phyloP scores from a whole-genome alignment of 2,113 vertebrate genomes.

The Epinephelus moara region DNA sequence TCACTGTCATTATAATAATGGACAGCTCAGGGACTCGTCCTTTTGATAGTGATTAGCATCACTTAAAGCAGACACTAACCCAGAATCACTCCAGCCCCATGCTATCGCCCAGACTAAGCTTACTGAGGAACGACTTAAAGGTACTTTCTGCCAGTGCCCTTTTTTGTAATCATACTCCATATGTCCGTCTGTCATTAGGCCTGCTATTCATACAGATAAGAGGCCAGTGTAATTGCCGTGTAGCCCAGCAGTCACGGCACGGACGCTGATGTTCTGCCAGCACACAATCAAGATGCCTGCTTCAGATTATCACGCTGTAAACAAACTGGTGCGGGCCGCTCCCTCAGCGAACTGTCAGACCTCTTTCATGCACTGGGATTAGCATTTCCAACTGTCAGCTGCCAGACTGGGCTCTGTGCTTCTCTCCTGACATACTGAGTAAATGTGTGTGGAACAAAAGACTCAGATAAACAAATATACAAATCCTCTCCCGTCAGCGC shows the following conservation, averaged over 20 bases:
- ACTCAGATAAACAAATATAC: slow-evolving; percentile 14
- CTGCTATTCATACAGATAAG: slow-evolving; percentile 69
- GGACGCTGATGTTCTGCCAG: slow-evolving; percentile 75
- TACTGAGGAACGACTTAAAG: slow-evolving; percentile 17
- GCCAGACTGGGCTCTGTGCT: slow-evolving; percentile 24
- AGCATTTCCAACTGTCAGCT: slow-evolving; percentile 44
- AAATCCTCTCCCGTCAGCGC: slow-evolving; percentile 1
- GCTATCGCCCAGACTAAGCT: slow-evolving; percentile 24
- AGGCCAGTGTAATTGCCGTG: slow-evolving; percentile 58
- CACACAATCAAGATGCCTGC: slow-evolving; percentile 80
- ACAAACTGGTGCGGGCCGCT: slow-evolving; percentile 65
- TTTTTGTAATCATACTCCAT: slow-evolving; percentile 31
- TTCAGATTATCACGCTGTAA: slow-evolving; percentile 75
- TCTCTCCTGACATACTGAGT: slow-evolving; percentile 10
- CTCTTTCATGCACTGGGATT: slow-evolving; percentile 53
- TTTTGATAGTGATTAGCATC: slow-evolving; percentile 15
- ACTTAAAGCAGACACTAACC: slow-evolving; percentile 1
- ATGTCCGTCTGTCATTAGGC: slow-evolving; percentile 65
- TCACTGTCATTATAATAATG: not conserved
- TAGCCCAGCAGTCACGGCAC: slow-evolving; percentile 51
- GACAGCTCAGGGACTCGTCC: slow-evolving; percentile 14
- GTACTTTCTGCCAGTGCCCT: slow-evolving; percentile 23
- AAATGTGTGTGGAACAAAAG: slow-evolving; percentile 16
- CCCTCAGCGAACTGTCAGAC: slow-evolving; percentile 38
- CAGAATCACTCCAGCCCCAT: slow-evolving; percentile 9